Conservation (phyloP, 2,888 invertebrate species). For the Stenoptilia bipunctidactyla region DNA sequence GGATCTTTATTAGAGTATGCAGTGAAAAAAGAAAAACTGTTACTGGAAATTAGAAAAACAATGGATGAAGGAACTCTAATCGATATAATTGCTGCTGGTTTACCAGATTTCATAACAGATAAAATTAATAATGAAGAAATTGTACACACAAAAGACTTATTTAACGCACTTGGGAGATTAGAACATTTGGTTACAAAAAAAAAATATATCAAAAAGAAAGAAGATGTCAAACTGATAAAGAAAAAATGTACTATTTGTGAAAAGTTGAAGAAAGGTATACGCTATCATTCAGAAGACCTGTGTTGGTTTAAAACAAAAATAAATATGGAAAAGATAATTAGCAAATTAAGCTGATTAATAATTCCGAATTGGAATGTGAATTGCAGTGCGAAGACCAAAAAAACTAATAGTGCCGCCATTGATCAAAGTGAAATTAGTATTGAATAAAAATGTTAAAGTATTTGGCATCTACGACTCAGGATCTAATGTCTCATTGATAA, state of each 20-base stretch:
- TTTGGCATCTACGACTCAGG: conserved; percentile 20
- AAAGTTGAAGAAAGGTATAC: conserved; percentile 10
- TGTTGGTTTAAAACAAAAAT: conserved; percentile 10
- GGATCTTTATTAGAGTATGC: conserved; percentile 24
- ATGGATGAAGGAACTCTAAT: conserved; percentile 7
- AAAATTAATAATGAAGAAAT: conserved; percentile 5
- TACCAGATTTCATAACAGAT: conserved; percentile 7
- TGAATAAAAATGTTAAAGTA: conserved; percentile 15
- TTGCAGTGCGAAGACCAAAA: conserved; percentile 9
- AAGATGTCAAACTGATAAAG: neutral
- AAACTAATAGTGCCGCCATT: conserved; percentile 14
- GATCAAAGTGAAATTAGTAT: conserved; percentile 18
- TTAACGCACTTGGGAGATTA: conserved; percentile 4
- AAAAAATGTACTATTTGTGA: conserved; percentile 5
- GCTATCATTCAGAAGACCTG: conserved; percentile 6
- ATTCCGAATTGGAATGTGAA: conserved; percentile 10
- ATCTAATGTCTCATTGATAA: conserved; percentile 22
- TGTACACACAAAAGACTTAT: neutral
- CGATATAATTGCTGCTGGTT: conserved; percentile 7
- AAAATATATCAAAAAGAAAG: conserved; percentile 1
- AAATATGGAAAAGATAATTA: neutral
- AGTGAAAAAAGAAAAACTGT: conserved; percentile 19
- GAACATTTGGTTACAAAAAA: conserved; percentile 1
- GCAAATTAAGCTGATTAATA: conserved; percentile 6
- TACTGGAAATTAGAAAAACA: conserved; percentile 10